These are phyloP conservation scores for Brachionus plicatilis DNA, from an alignment of 1,140 invertebrate species.

Conservation along the genomic window DNA sequence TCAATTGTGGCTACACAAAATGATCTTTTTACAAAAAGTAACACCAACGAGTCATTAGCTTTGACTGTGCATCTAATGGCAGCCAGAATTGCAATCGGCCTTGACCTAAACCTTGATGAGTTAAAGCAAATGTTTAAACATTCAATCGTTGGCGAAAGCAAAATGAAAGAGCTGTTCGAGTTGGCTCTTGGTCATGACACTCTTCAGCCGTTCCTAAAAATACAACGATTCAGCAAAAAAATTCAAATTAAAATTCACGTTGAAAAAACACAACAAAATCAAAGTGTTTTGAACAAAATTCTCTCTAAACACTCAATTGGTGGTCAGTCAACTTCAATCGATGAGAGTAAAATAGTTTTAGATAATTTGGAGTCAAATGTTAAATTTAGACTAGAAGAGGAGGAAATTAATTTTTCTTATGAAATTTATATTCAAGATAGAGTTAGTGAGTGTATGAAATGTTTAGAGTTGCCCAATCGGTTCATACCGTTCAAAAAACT, in stretches of 20 bases:
- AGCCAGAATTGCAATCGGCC: neutral
- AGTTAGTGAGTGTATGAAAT: neutral
- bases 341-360: neutral
- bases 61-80: neutral
- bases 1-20: neutral
- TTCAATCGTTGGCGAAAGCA: neutral
- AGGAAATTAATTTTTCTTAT: neutral
- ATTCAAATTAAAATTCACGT: neutral
- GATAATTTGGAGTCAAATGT: neutral
- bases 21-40: neutral
- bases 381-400: neutral
- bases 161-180: neutral
- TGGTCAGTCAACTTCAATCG: neutral
- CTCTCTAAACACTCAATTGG: neutral
- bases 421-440: neutral
- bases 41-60: neutral
- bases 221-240: neutral
- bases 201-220: neutral
- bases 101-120: neutral
- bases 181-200: neutral
- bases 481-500: neutral
- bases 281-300: neutral
- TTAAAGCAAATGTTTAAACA: neutral
- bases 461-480: neutral
- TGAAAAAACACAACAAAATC: neutral